Evolutionary conservation across 1,140 invertebrate species (phyloP), one percentile per base, ranked within the genome.

Genomic region (Diploscapter pachys): DNA sequence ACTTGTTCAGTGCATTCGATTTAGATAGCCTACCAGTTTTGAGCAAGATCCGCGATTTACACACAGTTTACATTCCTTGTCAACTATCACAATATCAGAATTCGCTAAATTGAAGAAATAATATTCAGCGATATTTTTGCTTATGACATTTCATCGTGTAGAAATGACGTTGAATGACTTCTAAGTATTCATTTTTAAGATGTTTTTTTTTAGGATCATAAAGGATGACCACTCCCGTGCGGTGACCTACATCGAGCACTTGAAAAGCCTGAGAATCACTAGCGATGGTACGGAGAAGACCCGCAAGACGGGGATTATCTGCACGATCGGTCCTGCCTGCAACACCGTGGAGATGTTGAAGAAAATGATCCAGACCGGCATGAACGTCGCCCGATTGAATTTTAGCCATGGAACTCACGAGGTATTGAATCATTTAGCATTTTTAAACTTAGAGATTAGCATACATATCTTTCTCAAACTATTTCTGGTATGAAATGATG

Each of bases 381-480:
- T 99, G 96, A 98, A 98, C 81, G 91, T 99, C 77, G 96, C 95
- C 4, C 90, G 96, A 73, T 89, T 98, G 88, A 98, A 99, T 87
- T 77, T 80, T 49, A 75, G 75, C 9, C 79, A 80, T 59, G 79
- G 79, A 62, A 69, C 59, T 71, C 76, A 75, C 31, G 75, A 78
- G 64, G 66, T 80, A 11, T 31, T 31, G 31, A 31, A 31, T 31
- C 31, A 31, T 31, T 83, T 63, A 69, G 9, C 1, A 62, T 6
- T 62, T 9, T 62, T 66, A 11, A 5, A 62, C 9, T 70, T 71
- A 9, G 48, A 31, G 0, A n/a, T n/a, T 13, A 8, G 50, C 5
- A 51, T 50, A 31, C 54, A 31, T 11, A 31, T 48, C 11, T 2
- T 2, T 9, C 5, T 6, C 52, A 59, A 2, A 31, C 5, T n/a